phyloP scores from a whole-genome alignment of 1,140 invertebrate species.

The Delia radicum region DNA sequence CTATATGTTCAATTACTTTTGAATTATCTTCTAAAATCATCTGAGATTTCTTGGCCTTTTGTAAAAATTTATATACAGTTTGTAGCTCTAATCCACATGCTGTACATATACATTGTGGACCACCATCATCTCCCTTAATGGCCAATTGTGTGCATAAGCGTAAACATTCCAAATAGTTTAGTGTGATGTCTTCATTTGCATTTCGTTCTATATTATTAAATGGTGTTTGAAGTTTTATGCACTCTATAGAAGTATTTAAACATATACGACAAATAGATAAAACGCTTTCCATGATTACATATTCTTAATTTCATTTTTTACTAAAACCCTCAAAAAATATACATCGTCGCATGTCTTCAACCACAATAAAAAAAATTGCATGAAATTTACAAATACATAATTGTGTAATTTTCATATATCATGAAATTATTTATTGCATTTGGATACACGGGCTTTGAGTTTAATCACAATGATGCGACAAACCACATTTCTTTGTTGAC shows the following conservation, averaged over 20 bases:
- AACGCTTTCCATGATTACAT: neutral
- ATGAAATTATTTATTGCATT: too few species aligned
- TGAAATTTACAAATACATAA: too few species aligned
- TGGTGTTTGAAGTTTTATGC: conserved; percentile 13
- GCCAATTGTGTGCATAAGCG: conserved; percentile 7
- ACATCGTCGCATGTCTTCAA: too few species aligned
- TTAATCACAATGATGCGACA: too few species aligned
- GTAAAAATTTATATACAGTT: conserved; percentile 13
- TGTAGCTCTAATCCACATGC: conserved; percentile 13
- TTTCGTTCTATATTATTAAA: neutral
- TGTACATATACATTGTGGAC: conserved; percentile 16
- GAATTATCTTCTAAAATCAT: neutral
- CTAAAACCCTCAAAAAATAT: too few species aligned
- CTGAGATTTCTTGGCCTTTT: conserved; percentile 7
- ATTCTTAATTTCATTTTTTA: neutral
- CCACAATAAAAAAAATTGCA: too few species aligned
- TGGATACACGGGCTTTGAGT: too few species aligned
- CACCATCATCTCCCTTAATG: neutral
- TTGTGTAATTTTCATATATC: too few species aligned
- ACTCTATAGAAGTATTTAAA: conserved; percentile 12
- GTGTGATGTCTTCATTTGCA: neutral
- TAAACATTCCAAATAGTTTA: conserved; percentile 23
- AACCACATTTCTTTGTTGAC: too few species aligned
- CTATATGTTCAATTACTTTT: neutral
- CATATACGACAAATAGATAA: conserved; percentile 18